Evolutionary conservation across 2,888 invertebrate genomes (phyloP).

Genomic region (Anthophora plumipes): DNA sequence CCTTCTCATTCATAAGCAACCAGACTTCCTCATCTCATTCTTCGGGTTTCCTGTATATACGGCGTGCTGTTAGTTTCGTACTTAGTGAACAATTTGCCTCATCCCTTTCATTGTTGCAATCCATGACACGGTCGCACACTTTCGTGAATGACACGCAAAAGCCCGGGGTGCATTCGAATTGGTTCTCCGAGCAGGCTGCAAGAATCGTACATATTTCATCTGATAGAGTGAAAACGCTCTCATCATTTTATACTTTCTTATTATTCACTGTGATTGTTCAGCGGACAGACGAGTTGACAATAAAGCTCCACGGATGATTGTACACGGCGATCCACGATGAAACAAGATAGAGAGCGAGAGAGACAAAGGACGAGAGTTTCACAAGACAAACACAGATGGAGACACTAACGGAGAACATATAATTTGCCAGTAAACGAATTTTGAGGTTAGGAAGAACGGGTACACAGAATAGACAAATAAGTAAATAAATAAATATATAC

Average conservation of each 20-base stretch:
- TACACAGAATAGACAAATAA: no score
- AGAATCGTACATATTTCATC: slow-evolving; percentile 72
- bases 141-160: slow-evolving; percentile 87
- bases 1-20: slow-evolving; percentile 4
- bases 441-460: no score
- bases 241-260: no score
- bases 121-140: slow-evolving; percentile 89
- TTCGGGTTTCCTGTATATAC: background rate
- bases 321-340: slow-evolving; percentile 21
- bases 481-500: no score
- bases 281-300: background rate
- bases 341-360: slow-evolving; percentile 6
- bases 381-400: no score
- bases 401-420: no score
- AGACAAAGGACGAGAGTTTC: background rate
- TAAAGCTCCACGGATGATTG: slow-evolving; percentile 12
- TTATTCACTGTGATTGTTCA: background rate
- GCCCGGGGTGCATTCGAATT: slow-evolving; percentile 91
- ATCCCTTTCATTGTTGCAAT: slow-evolving; percentile 91
- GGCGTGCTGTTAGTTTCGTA: slow-evolving; percentile 50
- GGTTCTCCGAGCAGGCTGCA: slow-evolving; percentile 88
- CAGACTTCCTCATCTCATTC: background rate
- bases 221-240: slow-evolving; percentile 14
- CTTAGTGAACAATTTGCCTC: slow-evolving; percentile 88
- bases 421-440: no score